Evolutionary conservation across 2,888 invertebrate genomes (phyloP).

Genomic region (Hemistola chrysoprasaria): DNA sequence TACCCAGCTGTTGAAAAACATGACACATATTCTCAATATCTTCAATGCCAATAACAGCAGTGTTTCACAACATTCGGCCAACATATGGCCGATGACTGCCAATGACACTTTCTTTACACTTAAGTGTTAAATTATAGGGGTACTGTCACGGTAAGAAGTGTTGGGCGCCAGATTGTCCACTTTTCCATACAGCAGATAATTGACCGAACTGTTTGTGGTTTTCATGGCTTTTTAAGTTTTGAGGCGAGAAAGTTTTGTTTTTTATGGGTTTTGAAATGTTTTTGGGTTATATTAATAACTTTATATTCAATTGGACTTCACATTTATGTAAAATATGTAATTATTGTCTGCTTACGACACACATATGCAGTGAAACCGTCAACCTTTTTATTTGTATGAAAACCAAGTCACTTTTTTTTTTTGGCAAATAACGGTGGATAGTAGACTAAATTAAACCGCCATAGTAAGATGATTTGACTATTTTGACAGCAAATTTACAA

Average conservation of each 20-base stretch:
- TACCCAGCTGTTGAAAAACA: conserved; percentile 31
- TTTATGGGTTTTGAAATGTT: not conserved
- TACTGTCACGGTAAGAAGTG: conserved; percentile 71
- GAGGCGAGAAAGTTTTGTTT: conserved; percentile 8
- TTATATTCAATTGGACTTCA: no score
- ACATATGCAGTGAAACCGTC: no score
- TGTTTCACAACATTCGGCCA: conserved; percentile 44
- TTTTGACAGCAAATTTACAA: no score
- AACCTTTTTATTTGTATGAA: no score
- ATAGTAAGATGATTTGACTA: no score
- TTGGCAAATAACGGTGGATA: no score
- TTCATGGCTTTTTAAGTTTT: conserved; percentile 31
- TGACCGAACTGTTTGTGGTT: no score
- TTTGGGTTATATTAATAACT: no score
- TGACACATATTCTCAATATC: conserved; percentile 34
- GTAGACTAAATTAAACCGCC: no score
- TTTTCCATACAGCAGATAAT: conserved; percentile 50
- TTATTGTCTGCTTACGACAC: no score
- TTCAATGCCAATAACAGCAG: conserved; percentile 31
- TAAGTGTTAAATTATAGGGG: conserved; percentile 66
- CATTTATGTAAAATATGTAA: no score
- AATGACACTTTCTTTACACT: conserved; percentile 60
- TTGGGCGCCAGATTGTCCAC: conserved; percentile 76
- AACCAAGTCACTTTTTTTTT: no score
- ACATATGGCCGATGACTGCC: conserved; percentile 70